phyloP scores from a whole-genome alignment of 2,113 vertebrate species.

The Nymphicus hollandicus region DNA sequence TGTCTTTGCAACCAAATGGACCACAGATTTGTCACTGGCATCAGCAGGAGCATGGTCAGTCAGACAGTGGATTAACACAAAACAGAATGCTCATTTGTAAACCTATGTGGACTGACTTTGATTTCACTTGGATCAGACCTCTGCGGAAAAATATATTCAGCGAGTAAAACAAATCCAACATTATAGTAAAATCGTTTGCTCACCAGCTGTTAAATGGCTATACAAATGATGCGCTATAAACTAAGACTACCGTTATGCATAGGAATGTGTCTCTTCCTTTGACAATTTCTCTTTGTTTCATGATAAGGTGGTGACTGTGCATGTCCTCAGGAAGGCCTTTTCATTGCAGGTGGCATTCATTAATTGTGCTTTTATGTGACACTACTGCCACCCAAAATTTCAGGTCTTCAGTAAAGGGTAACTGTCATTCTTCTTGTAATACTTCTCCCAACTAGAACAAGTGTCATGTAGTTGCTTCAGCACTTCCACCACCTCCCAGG shows the following conservation, averaged over 20 bases:
- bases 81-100: background rate
- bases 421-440: background rate
- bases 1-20: background rate
- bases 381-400: background rate
- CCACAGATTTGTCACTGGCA: background rate
- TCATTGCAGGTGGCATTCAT: fast-evolving
- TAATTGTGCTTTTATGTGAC: background rate
- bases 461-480: background rate
- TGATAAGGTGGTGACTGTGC: background rate
- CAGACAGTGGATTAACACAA: background rate
- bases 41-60: background rate
- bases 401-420: background rate
- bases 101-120: background rate
- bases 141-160: background rate
- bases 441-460: background rate
- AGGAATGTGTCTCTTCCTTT: background rate
- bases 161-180: slow-evolving; percentile 20
- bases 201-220: slow-evolving; percentile 48
- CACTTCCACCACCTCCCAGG: background rate
- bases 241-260: background rate
- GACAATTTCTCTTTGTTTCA: background rate
- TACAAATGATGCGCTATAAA: slow-evolving; percentile 39
- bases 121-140: slow-evolving; percentile 1
- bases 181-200: slow-evolving; percentile 3
- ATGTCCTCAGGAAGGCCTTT: background rate